Conservation (phyloP, 2,113 vertebrate species). For the Platanista minor region DNA sequence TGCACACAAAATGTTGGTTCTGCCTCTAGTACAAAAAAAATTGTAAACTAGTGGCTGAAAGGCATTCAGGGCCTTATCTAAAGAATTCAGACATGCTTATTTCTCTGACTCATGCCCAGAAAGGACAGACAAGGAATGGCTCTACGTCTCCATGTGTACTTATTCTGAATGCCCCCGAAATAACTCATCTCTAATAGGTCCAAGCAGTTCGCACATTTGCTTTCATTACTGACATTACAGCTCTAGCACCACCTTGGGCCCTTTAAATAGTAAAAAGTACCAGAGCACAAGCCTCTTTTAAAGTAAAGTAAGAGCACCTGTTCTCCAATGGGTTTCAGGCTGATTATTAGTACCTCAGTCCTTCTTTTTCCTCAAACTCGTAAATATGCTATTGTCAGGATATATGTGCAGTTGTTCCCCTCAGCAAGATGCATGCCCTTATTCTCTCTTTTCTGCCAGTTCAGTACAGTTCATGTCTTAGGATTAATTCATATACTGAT, state of each 20-base stretch:
- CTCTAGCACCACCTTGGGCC: background rate
- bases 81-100: background rate
- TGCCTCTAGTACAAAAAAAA: background rate
- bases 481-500: background rate
- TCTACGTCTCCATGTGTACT: background rate
- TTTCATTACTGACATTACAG: constrained; percentile 25
- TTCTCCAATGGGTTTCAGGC: background rate
- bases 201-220: background rate
- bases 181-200: background rate
- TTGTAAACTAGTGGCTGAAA: background rate
- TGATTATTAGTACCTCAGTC: background rate
- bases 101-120: background rate
- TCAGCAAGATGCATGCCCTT: background rate
- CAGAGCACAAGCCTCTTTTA: background rate
- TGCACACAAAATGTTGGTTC: background rate
- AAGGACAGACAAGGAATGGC: background rate
- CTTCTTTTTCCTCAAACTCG: background rate
- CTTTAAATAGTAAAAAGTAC: background rate
- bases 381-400: background rate
- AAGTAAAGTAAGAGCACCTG: background rate
- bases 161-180: background rate
- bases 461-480: background rate
- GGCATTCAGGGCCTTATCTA: background rate
- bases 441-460: background rate
- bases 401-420: background rate